Percentiles rank a stretch among this genome's conserved stretches.
Conservation (phyloP, 1,140 invertebrate species). For the Zaprionus gabonicus region DNA sequence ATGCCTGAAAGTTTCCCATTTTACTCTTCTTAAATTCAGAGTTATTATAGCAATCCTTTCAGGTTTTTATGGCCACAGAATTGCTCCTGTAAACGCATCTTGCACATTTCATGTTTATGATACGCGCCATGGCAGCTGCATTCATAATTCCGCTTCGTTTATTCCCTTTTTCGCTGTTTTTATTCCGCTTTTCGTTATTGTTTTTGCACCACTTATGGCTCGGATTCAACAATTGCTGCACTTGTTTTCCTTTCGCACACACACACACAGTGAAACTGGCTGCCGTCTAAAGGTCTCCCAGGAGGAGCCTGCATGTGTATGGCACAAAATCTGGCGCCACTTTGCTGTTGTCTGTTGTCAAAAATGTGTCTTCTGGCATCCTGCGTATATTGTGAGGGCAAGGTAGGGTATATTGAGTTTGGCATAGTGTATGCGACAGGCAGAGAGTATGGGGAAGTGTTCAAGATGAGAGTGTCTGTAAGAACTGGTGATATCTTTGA, state of each 20-base stretch:
- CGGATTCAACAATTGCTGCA: constrained; percentile 25
- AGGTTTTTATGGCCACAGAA: background rate
- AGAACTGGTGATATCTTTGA: no score
- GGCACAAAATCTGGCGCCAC: constrained; percentile 63
- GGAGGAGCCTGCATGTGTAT: background rate
- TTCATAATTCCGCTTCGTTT: constrained; percentile 1
- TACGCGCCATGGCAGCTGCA: background rate
- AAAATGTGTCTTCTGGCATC: constrained; percentile 45
- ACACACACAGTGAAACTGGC: background rate
- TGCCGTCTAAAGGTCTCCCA: background rate
- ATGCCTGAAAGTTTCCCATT: background rate
- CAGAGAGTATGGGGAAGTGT: background rate
- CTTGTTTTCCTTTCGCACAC: constrained; percentile 1
- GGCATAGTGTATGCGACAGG: background rate
- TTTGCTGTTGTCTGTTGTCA: constrained; percentile 66
- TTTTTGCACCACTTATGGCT: constrained; percentile 3
- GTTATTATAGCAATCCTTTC: background rate
- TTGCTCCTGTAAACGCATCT: background rate
- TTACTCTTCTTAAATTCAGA: background rate
- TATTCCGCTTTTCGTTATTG: background rate
- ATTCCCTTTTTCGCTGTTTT: background rate
- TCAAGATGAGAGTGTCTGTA: background rate
- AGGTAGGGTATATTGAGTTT: background rate
- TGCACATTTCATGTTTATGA: background rate
- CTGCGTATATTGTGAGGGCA: background rate